Base-by-base conservation (phyloP, 1,140 invertebrate genomes). In the Leptinotarsa defecta region DNA sequence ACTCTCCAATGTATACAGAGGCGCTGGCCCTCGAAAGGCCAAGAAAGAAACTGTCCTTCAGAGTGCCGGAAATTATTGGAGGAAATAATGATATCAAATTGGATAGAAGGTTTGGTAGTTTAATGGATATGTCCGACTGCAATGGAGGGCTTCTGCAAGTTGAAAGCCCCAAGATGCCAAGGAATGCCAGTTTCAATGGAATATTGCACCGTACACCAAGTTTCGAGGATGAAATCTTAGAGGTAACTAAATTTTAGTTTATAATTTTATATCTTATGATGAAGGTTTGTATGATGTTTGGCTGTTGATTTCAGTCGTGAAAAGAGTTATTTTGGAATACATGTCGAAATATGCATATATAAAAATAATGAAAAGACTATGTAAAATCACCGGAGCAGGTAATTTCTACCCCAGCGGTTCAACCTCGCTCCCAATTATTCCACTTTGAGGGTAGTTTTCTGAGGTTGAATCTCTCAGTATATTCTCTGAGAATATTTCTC, bases 31-130 rank as follows among this genome's bases (percentile, higher is more conserved):
- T 87, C 20, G 90, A 93, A 71, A 89, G 91, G 78, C 94, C 94
- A 0, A 87, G 93, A 24, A 96, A 95, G 85, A 96, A 96, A 81
- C 86, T 95, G 1, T 95, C 93, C 0, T 96, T 95, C 83, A 90
- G 94, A 73, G 94, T 95, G 81, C 94, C 94, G 1, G 93, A 94
- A 85, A 91, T 93, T 20, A 71, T 22, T 57, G 20, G n/a, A 27
- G 34, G 34, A 24, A 19, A 22, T 22, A 24, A 13, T 71, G 48
- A 22, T 17, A 57, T 3, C 20, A 22, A 8, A 22, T 17, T 22
- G 17, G 27, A 57, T 57, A 71, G 19, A 20, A 71, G 20, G 49
- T 43, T 24, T 48, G 67, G 67, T 19, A 71, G 52, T 24, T 71
- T 57, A 4, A 57, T 20, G 24, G 20, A 71, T 27, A 71, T 71